Base-by-base conservation (phyloP, 2,888 invertebrate genomes). In the Taenaris catops region DNA sequence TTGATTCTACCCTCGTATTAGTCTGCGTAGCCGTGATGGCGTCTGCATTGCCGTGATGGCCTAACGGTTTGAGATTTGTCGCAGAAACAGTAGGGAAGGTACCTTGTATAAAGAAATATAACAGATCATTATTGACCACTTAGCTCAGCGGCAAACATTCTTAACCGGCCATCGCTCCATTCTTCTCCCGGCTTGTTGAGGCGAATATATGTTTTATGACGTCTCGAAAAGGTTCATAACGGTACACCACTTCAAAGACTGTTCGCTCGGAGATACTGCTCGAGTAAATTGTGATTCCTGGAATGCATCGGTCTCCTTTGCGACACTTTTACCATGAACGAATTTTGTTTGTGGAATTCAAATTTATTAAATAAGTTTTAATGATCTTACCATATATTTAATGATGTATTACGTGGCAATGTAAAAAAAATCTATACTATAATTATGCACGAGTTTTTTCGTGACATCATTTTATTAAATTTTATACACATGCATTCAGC, bases 101-200 rank as follows among this genome's bases (percentile, higher is more conserved):
- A 64, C 58, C 60, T 56, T 59, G 61, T 64, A 68, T 66, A 63
- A 61, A 68, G 62, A 63, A 67, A 23, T 69, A 75, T 72, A 80
- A 73, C 73, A 78, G 74, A 81, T 80, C 80, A 81, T 81, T 80
- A 80, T 74, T 80, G 80, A 75, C 74, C 75, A 79, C 79, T 81
- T 74, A 69, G 80, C 78, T 80, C 80, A 76, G 45, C 73, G 64
- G 75, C 76, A 72, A 79, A 80, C 81, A 83, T 84, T 83, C 81
- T 76, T 67, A 58, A 63, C 73, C 72, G 83, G 81, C 72, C 83
- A 81, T 73, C 80, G 81, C 73, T 74, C 64, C 61, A 63, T 63
- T 65, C 57, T 59, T 55, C 60, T 52, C 35, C 16, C 41, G 20
- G 21, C 12, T 44, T 18, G 34, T 31, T 32, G 66, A 55, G 46